Conservation (phyloP, 2,888 invertebrate species). For the Drosophila limbata region DNA sequence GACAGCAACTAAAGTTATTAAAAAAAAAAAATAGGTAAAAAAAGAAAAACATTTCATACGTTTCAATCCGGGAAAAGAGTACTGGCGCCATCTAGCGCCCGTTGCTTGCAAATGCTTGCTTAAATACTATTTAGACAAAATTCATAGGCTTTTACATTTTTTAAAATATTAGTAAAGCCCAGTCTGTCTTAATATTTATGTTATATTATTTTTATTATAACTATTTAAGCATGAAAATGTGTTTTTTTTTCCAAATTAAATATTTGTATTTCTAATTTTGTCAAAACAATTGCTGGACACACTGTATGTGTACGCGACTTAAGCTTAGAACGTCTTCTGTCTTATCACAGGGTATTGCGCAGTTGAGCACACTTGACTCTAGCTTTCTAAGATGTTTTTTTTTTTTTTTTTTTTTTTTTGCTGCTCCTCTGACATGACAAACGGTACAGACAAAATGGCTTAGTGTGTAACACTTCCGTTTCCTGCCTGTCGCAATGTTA, state of each 20-base stretch:
- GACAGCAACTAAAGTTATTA: background rate
- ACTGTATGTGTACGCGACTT: background rate
- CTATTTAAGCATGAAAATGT: too few relatives aligned
- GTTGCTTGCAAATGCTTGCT: too few relatives aligned
- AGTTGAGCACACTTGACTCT: background rate
- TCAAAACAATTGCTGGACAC: background rate
- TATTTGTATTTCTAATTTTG: too few relatives aligned
- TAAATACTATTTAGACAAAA: too few relatives aligned
- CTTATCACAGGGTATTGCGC: background rate
- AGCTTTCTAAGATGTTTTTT: background rate
- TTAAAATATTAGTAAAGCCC: too few relatives aligned
- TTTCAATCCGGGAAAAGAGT: background rate
- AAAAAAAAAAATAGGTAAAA: background rate
- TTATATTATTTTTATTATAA: too few relatives aligned
- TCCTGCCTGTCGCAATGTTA: constrained; percentile 43
- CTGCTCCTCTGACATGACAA: constrained; percentile 55
- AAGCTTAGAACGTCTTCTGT: background rate
- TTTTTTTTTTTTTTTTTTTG: constrained; percentile 13
- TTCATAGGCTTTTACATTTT: too few relatives aligned
- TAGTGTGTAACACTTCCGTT: constrained; percentile 74
- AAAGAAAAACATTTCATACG: background rate
- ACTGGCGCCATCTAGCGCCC: constrained; percentile 1
- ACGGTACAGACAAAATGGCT: constrained; percentile 70
- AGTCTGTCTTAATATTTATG: too few relatives aligned
- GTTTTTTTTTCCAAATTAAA: too few relatives aligned